phyloP scores from a whole-genome alignment of 2,888 invertebrate species.

The Macrosoma leucophasiata region DNA sequence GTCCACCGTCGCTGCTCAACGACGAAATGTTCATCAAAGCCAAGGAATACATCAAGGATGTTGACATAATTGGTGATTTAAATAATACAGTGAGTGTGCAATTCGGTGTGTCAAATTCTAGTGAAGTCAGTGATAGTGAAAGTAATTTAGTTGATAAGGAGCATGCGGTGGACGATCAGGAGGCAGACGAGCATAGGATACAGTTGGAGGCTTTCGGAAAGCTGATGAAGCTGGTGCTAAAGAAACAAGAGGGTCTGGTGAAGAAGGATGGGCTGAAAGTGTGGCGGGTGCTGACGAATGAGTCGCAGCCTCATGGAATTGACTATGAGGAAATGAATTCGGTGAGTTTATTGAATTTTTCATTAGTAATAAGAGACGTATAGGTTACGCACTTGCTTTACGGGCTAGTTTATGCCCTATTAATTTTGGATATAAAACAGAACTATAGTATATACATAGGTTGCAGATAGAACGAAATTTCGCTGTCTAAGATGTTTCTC shows the following conservation, averaged over 20 bases:
- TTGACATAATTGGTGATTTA: conserved; percentile 59
- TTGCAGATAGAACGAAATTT: conserved; percentile 11
- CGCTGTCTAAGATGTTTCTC: too few species aligned
- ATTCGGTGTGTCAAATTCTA: conserved; percentile 57
- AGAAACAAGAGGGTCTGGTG: conserved; percentile 85
- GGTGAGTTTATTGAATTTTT: too few species aligned
- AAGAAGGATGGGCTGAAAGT: conserved; percentile 85
- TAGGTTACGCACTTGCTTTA: too few species aligned
- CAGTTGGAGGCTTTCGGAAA: conserved; percentile 88
- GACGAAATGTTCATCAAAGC: conserved; percentile 65
- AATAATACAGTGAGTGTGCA: conserved; percentile 63
- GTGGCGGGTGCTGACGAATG: conserved; percentile 87
- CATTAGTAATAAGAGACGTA: too few species aligned
- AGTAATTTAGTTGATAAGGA: conserved; percentile 44
- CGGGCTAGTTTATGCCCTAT: too few species aligned
- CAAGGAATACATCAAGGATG: conserved; percentile 53
- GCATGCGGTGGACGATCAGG: conserved; percentile 48
- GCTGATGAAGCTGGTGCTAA: conserved; percentile 82
- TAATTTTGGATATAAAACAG: too few species aligned
- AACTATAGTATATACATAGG: conserved; percentile 8
- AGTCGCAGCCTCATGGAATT: conserved; percentile 85
- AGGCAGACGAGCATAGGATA: conserved; percentile 77
- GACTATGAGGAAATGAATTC: conserved; percentile 85
- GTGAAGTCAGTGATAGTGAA: conserved; percentile 42
- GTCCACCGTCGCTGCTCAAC: conserved; percentile 56